phyloP scores from a whole-genome alignment of 2,888 invertebrate genomes.

The Villa cingulata region DNA sequence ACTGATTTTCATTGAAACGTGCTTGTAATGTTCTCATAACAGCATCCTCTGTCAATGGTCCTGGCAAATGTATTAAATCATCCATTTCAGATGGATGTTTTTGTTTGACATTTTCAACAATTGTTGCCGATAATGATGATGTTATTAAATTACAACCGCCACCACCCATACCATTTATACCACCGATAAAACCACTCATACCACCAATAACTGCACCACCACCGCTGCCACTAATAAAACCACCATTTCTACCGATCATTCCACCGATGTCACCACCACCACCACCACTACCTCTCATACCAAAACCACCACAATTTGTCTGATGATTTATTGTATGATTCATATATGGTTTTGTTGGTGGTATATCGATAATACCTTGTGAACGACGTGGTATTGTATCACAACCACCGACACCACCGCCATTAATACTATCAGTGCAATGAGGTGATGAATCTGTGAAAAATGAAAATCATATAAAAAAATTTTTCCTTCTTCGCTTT shows the following conservation, averaged over 20 bases:
- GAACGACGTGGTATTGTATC: slow-evolving; percentile 19
- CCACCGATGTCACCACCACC: too few relatives aligned
- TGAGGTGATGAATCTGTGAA: background rate
- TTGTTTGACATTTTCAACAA: slow-evolving; percentile 12
- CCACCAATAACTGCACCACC: slow-evolving; percentile 10
- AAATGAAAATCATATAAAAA: background rate
- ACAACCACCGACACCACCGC: too few relatives aligned
- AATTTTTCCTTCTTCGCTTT: background rate
- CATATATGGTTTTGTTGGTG: slow-evolving; percentile 7
- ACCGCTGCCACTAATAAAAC: slow-evolving; percentile 12
- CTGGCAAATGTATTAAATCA: slow-evolving; percentile 83
- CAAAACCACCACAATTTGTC: background rate
- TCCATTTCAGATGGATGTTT: slow-evolving; percentile 45
- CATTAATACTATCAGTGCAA: background rate
- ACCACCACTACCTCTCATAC: slow-evolving; percentile 14
- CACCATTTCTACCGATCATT: slow-evolving; percentile 14
- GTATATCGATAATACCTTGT: slow-evolving; percentile 10
- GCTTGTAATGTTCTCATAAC: slow-evolving; percentile 83
- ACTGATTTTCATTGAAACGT: slow-evolving; percentile 71
- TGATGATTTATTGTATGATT: slow-evolving; percentile 6
- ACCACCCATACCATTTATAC: slow-evolving; percentile 14
- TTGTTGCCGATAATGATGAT: slow-evolving; percentile 11
- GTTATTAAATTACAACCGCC: too few relatives aligned
- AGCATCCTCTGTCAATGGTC: slow-evolving; percentile 87
- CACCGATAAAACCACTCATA: slow-evolving; percentile 9